Evolutionary conservation across 2,888 invertebrate species (phyloP), one percentile per base, ranked within the genome.

Genomic region (Apoderus coryli): DNA sequence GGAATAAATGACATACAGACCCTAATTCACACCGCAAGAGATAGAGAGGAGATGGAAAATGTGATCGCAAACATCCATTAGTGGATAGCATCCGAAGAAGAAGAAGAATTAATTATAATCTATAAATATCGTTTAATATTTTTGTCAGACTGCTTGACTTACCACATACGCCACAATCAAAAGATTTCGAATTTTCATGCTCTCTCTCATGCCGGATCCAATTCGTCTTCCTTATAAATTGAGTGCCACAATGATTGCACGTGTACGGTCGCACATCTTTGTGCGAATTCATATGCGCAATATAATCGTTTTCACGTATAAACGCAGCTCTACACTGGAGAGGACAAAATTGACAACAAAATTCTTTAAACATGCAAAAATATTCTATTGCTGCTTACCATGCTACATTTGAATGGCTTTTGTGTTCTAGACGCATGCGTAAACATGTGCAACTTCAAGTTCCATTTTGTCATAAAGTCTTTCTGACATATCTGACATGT

Each of bases 381-480:
- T n/a, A n/a, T n/a, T n/a, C n/a, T n/a, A n/a, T n/a, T n/a, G n/a
- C n/a, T n/a, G n/a, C n/a, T n/a, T n/a, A n/a, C n/a, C n/a, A n/a
- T n/a, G n/a, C 68, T 68, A 59, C 88, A 88, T 54, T 85, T 85
- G 63, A 67, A 85, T 1, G 88, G 88, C 52, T 85, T 85, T 14
- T 79, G 69, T 10, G 78, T 76, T 38, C 85, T 74, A 29, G 77
- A 76, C 32, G 78, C 77, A 60, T 89, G 88, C 29, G 82, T 84
- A 86, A 86, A 86, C 42, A 78, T 75, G 60, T 89, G 88, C 43
- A 84, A 67, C 52, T 85, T 82, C 29, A 88, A 65, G 61, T 88
- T 88, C 81, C 86, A 88, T 54, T 84, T 84, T 43, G 86, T 86
- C 43, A 80, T 78, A 61, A 88, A 88, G 15, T 74, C 67, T 53